phyloP scores from a whole-genome alignment of 2,888 invertebrate genomes.

The Cephus nigrinus region DNA sequence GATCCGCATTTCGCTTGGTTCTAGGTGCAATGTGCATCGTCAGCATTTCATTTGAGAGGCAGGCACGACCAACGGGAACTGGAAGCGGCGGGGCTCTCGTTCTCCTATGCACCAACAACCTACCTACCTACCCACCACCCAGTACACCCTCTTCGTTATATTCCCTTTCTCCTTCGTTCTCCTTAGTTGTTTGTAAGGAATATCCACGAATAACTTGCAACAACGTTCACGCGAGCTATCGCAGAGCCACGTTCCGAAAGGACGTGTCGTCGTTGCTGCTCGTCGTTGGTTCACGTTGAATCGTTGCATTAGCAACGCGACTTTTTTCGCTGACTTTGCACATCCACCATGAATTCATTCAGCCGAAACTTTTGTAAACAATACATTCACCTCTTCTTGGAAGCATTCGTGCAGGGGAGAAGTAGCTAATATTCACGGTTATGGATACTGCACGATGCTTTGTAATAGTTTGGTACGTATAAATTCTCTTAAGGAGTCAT shows the following conservation, averaged over 20 bases:
- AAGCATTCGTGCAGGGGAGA: neutral
- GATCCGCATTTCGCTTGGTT: conserved; percentile 48
- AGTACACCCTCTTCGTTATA: neutral
- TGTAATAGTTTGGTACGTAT: neutral
- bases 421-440: neutral
- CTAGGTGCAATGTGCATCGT: conserved; percentile 44
- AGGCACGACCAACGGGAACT: conserved; percentile 20
- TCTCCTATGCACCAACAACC: conserved; percentile 9
- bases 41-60: conserved; percentile 50
- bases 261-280: neutral
- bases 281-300: neutral
- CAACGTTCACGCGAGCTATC: neutral
- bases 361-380: conserved; percentile 52
- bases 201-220: neutral
- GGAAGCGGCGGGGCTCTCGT: conserved; percentile 2
- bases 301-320: conserved; percentile 18
- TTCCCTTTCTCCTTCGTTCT: neutral
- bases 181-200: neutral
- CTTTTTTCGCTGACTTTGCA: conserved; percentile 46
- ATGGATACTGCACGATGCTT: neutral
- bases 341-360: conserved; percentile 48
- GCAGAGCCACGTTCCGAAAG: neutral
- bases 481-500: neutral
- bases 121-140: conserved; percentile 21
- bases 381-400: conserved; percentile 46